Conservation (phyloP, 2,113 vertebrate genomes). For the Myiopsitta monachus region DNA sequence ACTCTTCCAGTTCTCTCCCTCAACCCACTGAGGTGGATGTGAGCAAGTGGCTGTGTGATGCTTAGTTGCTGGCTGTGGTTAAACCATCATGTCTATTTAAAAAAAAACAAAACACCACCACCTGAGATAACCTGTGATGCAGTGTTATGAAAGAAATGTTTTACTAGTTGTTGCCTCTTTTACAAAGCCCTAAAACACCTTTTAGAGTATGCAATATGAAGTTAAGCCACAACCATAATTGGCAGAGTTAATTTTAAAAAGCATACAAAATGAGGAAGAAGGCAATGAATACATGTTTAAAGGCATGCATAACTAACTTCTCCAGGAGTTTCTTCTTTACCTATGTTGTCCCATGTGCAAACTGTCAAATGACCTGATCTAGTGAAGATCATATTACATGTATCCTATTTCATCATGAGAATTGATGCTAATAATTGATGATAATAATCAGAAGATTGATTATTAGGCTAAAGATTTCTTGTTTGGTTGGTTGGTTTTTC, state of each 20-base stretch:
- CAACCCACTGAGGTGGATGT: background rate
- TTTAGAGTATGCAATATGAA: background rate
- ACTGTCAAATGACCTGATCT: background rate
- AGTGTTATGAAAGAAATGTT: background rate
- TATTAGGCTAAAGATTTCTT: background rate
- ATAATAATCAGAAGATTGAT: background rate
- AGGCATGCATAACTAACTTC: background rate
- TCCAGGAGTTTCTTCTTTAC: background rate
- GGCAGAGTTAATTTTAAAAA: background rate
- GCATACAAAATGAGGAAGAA: background rate
- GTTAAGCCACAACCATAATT: background rate
- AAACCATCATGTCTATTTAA: background rate
- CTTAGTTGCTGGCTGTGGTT: background rate
- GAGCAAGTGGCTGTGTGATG: background rate
- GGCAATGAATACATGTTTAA: background rate
- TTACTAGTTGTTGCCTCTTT: background rate
- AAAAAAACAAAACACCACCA: background rate
- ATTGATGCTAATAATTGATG: background rate
- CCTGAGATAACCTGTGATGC: background rate
- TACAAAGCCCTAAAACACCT: background rate
- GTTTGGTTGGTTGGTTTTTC: background rate
- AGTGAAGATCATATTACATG: background rate
- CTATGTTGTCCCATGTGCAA: background rate
- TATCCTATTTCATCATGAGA: background rate
- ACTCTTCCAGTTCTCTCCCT: background rate